Percentiles rank a stretch among this genome's conserved stretches.
Evolutionary conservation across 2,113 vertebrate species (phyloP).

Genomic region (Ammodytes marinus): DNA sequence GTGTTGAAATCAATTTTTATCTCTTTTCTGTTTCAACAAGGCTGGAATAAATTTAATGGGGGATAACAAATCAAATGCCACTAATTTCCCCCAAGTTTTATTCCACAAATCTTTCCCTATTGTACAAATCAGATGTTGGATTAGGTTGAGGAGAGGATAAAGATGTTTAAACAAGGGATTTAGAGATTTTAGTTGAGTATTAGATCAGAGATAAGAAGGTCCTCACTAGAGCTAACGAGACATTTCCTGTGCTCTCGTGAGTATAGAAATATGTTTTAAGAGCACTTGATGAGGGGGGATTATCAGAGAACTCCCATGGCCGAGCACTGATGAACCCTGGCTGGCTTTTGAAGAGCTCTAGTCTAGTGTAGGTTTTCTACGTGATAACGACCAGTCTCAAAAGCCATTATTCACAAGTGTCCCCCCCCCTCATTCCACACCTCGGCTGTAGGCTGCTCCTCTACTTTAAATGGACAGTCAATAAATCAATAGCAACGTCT

Average conservation of each 20-base stretch:
- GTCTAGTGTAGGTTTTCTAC: neutral
- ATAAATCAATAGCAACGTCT: constrained; percentile 65
- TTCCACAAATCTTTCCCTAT: neutral
- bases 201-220: constrained; percentile 20
- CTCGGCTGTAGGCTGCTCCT: constrained; percentile 59
- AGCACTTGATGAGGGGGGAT: constrained; percentile 24
- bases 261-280: neutral
- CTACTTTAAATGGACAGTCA: constrained; percentile 58
- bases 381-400: constrained; percentile 10
- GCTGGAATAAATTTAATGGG: neutral
- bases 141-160: constrained; percentile 9
- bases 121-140: neutral
- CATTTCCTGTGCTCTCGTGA: neutral
- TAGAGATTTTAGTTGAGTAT: constrained; percentile 24
- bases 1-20: constrained; percentile 7
- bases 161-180: constrained; percentile 9
- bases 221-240: constrained; percentile 10
- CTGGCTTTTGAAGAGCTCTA: constrained; percentile 17
- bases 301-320: constrained; percentile 13
- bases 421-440: constrained; percentile 27
- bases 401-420: constrained; percentile 47
- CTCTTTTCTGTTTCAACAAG: neutral
- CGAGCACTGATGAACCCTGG: constrained; percentile 2
- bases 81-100: neutral
- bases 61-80: neutral